A percentile compares a stretch with the other conserved stretches of the same genome.
These are phyloP conservation scores for Synergus laeviventris DNA, from an alignment of 2,888 invertebrate species.

Conservation along the genomic window DNA sequence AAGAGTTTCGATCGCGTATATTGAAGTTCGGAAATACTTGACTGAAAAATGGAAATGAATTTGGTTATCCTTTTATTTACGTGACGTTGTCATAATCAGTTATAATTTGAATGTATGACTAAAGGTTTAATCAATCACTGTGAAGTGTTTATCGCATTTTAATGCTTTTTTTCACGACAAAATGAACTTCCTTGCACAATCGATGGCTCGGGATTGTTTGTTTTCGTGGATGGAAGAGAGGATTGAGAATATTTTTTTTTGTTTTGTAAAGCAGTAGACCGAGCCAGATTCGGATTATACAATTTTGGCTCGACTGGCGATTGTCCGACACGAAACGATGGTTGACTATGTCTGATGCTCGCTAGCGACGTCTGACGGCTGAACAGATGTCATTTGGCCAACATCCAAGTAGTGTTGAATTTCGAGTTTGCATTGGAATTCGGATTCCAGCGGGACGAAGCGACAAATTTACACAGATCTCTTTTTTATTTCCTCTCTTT, in stretches of 20 bases:
- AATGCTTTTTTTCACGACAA: background rate
- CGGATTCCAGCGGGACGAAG: conserved; percentile 49
- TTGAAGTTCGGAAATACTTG: background rate
- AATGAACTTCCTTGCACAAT: background rate
- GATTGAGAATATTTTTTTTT: conserved; percentile 12
- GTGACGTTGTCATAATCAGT: too few species aligned
- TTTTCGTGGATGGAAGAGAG: background rate
- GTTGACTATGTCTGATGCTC: conserved; percentile 48
- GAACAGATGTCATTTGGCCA: conserved; percentile 60
- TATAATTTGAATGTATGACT: too few species aligned
- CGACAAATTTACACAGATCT: conserved; percentile 52
- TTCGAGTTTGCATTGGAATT: conserved; percentile 53
- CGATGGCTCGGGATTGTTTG: conserved; percentile 8
- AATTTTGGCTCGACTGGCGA: conserved; percentile 53
- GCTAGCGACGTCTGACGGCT: conserved; percentile 53
- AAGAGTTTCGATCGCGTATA: background rate
- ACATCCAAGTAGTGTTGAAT: conserved; percentile 56
- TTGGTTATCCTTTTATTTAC: too few species aligned
- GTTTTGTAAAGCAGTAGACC: conserved; percentile 41
- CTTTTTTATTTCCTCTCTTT: conserved; percentile 44
- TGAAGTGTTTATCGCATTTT: background rate
- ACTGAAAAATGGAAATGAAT: too few species aligned
- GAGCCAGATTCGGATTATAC: conserved; percentile 54
- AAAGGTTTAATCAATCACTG: background rate
- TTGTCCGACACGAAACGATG: conserved; percentile 50